Base-by-base conservation (phyloP, 2,797 vertebrate genomes). In the Gobionotothen gibberifrons region DNA sequence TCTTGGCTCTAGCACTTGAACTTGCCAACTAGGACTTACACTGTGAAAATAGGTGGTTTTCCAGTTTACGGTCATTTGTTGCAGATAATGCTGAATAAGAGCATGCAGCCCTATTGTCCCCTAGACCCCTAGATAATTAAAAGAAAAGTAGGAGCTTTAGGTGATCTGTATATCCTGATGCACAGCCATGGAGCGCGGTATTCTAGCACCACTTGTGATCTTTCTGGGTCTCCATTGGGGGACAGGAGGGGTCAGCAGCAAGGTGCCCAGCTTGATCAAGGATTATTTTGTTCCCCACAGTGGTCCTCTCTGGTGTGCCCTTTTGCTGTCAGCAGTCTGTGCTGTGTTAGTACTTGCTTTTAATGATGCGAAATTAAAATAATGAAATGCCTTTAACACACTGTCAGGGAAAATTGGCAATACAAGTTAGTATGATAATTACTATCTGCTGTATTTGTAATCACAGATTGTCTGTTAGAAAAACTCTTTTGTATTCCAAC, bases 201-300 rank as follows among this genome's bases (percentile, higher is more conserved):
- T 72, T 88, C 69, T 76, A 88, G 85, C 69, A 79, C 79, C 83
- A 83, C 86, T 86, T 81, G 78, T 64, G 87, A 84, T 89, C 40
- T 85, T 69, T 43, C 3, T 3, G 8, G 74, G 70, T 53, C 15
- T 85, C 67, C 60, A 17, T 2, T 9, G 61, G 74, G 74, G 73
- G 64, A 62, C 60, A 15, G 46, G 6, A 21, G 63, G 75, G 86
- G 84, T 90, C 85, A 70, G 11, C 66, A 60, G 11, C 66, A 60
- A 83, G 58, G 66, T 15, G 55, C 79, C 61, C 78, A n/a, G 75
- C 62, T 65, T 76, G 76, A 89, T 86, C 74, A 78, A 78, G 81
- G 63, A 44, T 79, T 82, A 70, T 74, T 85, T 69, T 80, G 72
- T 83, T 70, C 57, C 73, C 72, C 29, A 12, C 14, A 52, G 68